Conservation (phyloP, 2,888 invertebrate genomes). For the Gymnosoma rotundatum region DNA sequence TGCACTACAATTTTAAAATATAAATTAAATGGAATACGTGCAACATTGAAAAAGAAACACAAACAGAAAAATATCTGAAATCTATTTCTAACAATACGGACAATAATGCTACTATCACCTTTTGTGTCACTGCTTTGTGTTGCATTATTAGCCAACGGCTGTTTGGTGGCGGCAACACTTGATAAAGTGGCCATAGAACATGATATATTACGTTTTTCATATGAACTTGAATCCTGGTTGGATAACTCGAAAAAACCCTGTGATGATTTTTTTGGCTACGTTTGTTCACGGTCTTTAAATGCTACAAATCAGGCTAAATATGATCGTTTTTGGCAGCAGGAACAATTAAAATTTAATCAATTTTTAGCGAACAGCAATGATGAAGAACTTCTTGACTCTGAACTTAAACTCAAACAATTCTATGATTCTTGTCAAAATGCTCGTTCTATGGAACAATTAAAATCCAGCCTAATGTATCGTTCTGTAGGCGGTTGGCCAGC, state of each 20-base stretch:
- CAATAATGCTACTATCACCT: background rate
- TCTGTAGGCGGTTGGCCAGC: slow-evolving; percentile 80
- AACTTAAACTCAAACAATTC: slow-evolving; percentile 78
- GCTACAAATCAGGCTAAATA: slow-evolving; percentile 71
- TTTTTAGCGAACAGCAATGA: slow-evolving; percentile 74
- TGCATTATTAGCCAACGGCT: slow-evolving; percentile 10
- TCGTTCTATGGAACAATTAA: slow-evolving; percentile 76
- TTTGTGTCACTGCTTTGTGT: background rate
- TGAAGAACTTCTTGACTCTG: slow-evolving; percentile 76
- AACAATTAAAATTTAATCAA: slow-evolving; percentile 76
- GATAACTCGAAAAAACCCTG: slow-evolving; percentile 76
- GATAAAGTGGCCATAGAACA: slow-evolving; percentile 72
- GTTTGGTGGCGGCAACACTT: slow-evolving; percentile 17
- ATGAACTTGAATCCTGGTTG: slow-evolving; percentile 76
- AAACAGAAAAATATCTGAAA: too few relatives aligned
- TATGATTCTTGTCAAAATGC: slow-evolving; percentile 77
- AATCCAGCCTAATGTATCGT: slow-evolving; percentile 76
- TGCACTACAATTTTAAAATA: too few relatives aligned
- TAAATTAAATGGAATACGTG: too few relatives aligned
- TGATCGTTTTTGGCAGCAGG: slow-evolving; percentile 72
- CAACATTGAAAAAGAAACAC: too few relatives aligned
- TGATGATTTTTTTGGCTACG: slow-evolving; percentile 78
- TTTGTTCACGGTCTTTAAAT: slow-evolving; percentile 76
- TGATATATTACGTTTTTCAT: slow-evolving; percentile 75
- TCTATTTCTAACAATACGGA: background rate